A percentile compares a stretch with the other conserved stretches of the same genome.
phyloP scores from a whole-genome alignment of 2,888 invertebrate genomes.

The Drosophila parthenogenetica region DNA sequence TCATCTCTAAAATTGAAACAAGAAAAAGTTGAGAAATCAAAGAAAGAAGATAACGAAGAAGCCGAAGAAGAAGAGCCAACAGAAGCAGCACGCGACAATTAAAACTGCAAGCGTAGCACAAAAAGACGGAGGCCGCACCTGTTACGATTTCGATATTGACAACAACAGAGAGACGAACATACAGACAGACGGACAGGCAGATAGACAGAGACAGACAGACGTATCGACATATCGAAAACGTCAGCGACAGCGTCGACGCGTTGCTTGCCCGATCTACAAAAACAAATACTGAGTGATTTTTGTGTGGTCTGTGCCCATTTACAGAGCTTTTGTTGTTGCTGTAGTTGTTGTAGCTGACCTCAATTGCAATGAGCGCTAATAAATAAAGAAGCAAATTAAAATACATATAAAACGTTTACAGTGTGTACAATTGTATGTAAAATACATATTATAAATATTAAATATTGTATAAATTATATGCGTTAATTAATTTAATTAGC shows the following conservation, averaged over 20 bases:
- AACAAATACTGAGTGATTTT: conserved; percentile 34
- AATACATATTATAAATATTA: conserved; percentile 28
- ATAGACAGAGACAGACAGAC: conserved; percentile 27
- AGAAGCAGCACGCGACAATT: conserved; percentile 34
- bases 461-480: conserved; percentile 49
- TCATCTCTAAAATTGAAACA: background rate
- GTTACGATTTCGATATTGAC: conserved; percentile 55
- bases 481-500: conserved; percentile 65
- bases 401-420: conserved; percentile 5
- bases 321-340: conserved; percentile 42
- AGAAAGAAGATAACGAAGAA: background rate
- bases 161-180: conserved; percentile 9
- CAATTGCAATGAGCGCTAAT: conserved; percentile 49
- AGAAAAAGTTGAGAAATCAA: background rate
- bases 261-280: conserved; percentile 26
- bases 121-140: conserved; percentile 55
- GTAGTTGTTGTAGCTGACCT: conserved; percentile 41
- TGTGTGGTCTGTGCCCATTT: conserved; percentile 51
- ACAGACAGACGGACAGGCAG: conserved; percentile 16
- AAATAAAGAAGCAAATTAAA: conserved; percentile 41
- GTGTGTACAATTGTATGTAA: background rate
- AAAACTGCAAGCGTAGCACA: conserved; percentile 40
- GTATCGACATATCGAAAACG: conserved; percentile 32
- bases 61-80: conserved; percentile 6
- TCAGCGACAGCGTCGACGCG: conserved; percentile 23